Base-by-base conservation (phyloP, 2,888 invertebrate genomes). In the Labia minor region DNA sequence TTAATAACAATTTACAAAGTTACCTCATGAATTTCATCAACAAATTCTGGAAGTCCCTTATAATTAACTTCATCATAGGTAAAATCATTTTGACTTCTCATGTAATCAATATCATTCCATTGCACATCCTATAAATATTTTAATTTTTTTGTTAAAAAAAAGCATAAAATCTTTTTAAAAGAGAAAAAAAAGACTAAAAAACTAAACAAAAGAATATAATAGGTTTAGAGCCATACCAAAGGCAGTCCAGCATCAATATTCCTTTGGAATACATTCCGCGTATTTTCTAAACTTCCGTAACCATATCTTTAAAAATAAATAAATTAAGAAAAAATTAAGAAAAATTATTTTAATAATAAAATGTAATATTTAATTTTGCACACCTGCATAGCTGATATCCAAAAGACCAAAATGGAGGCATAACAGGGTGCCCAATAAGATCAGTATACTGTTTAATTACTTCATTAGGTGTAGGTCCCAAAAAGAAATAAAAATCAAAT, bases 371-470 rank as follows among this genome's bases (percentile, higher is more conserved):
- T 65, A 19, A 18, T 18, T 62, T 71, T n/a, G n/a, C n/a, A n/a
- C n/a, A 88, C 82, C 86, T 85, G 81, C 91, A 90, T 21, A 94
- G 79, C 78, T 95, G 94, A 77, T 92, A 94, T 1, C 94, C 95
- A 0, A 95, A 81, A 0, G 87, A 81, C 94, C 94, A 95, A 75
- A 89, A 91, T 0, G 94, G 92, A 0, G 93, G 93, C 82, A 94
- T 82, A 74, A 84, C 83, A 0, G 93, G 91, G 68, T 83, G 79
- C 0, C 92, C 92, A 10, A 93, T 82, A 3, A 89, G 73, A 68
- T 81, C 81, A 0, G 87, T 83, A 74, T 89, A 89, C 75, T 90
- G 89, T 19, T 79, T 75, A 0, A 85, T 77, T 10, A 89, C 89
- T 26, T 85, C 83, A 3, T 78, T 73, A 0, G 94, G 91, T 0